Base-by-base conservation (phyloP, 2,888 invertebrate genomes). In the Sphaerophoria rueppellii region DNA sequence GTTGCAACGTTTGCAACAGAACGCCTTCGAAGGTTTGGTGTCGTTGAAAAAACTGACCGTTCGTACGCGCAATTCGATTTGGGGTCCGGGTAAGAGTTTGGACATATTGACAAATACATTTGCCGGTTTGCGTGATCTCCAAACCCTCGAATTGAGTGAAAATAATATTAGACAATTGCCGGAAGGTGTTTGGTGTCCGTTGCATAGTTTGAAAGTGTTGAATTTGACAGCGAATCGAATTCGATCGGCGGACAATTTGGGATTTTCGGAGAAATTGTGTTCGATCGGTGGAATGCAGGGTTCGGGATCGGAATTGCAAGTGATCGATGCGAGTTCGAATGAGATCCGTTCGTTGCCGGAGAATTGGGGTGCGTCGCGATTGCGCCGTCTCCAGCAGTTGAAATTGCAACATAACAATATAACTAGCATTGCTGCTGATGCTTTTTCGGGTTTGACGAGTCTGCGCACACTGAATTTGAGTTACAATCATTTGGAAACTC, bases 191-290 rank as follows among this genome's bases (percentile, higher is more conserved):
- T 95, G 97, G 90, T 97, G 97, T 92, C 94, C 95, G 58, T 92
- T 97, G 90, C 94, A 95, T 88, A 96, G 95, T 91, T 93, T 97
- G 82, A 96, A 96, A 91, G 94, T 95, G 87, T 92, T 98, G 69
- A 98, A 98, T 93, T 93, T 98, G 89, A 97, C 97, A 67, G 93
- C 95, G 87, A 98, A 98, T 92, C 95, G 95, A 89, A 94, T 98
- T 87, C 94, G 95, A 87, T 95, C 95, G 87, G 94, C 96, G 6
- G 95, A 95, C 87, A 94, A 95, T 88, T 93, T 97, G 87, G 96
- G 97, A 63, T 95, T 96, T 89, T 91, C 92, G 34, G 91, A 92
- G 80, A 90, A 91, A 70, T 87, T 91, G 11, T 91, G 91, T 87
- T 82, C 89, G 14, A 90, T 89, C 86, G 89, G 87, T 75, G 89